Evolutionary conservation across 2,797 vertebrate species (phyloP).

Genomic region (Acipenser ruthenus): DNA sequence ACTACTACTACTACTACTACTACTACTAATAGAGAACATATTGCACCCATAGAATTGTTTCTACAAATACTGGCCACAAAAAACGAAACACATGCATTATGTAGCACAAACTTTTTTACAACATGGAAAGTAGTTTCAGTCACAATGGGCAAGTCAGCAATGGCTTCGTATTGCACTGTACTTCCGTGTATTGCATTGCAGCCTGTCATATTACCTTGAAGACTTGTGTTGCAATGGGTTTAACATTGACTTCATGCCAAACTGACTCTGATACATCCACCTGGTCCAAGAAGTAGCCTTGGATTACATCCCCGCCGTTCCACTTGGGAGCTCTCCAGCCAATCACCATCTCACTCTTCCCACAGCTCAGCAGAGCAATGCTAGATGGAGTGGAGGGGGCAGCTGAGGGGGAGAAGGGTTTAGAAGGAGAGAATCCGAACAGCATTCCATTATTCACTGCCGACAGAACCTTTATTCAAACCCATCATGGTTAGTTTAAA

Average conservation of each 20-base stretch:
- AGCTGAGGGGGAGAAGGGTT: constrained; percentile 35
- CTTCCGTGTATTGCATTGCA: background rate
- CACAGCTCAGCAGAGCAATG: constrained; percentile 74
- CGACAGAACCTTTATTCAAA: too few species aligned
- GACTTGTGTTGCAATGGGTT: constrained; percentile 51
- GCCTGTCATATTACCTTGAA: constrained; percentile 55
- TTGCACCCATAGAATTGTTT: too few species aligned
- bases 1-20: too few species aligned
- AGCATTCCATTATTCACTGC: too few species aligned
- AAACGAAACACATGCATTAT: too few species aligned
- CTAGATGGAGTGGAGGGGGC: constrained; percentile 71
- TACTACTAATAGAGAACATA: too few species aligned
- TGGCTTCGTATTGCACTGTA: too few species aligned
- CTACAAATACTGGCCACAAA: too few species aligned
- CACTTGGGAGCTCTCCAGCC: constrained; percentile 74
- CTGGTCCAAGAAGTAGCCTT: constrained; percentile 85
- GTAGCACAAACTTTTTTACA: too few species aligned
- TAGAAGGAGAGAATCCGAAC: background rate
- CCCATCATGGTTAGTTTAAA: too few species aligned
- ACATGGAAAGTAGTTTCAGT: too few species aligned
- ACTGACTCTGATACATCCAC: constrained; percentile 48
- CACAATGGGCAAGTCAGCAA: too few species aligned
- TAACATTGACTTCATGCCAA: constrained; percentile 73
- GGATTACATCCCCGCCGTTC: constrained; percentile 67
- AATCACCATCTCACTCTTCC: constrained; percentile 77